Percentiles rank a stretch among this genome's conserved stretches.
Conservation (phyloP, 2,888 invertebrate genomes). For the Glyphotaelius pellucidus region DNA sequence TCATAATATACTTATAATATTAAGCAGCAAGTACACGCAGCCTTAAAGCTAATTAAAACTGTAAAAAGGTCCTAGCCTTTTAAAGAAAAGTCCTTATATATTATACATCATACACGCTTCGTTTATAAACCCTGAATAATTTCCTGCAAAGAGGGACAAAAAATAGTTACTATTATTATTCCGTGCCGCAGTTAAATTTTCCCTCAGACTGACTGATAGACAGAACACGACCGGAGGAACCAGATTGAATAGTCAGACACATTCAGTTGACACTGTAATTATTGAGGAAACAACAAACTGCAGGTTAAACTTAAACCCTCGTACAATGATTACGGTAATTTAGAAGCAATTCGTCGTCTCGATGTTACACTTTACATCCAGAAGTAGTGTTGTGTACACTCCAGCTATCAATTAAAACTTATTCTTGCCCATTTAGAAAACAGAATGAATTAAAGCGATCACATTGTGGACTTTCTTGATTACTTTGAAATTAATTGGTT, state of each 20-base stretch:
- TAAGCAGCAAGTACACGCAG: no score
- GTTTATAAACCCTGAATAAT: neutral
- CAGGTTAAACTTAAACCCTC: constrained; percentile 14
- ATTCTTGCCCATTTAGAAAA: neutral
- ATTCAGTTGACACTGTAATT: constrained; percentile 43
- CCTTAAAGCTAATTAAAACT: neutral
- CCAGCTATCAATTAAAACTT: neutral
- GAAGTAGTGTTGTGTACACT: neutral
- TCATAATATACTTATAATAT: neutral
- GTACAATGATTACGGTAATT: constrained; percentile 38
- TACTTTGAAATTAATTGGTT: neutral
- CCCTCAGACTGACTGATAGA: constrained; percentile 25
- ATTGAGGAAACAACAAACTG: constrained; percentile 12
- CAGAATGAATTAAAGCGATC: neutral
- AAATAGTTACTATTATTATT: constrained; percentile 1
- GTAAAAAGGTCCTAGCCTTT: neutral
- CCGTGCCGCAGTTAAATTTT: neutral
- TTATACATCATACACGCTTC: neutral
- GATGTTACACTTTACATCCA: neutral
- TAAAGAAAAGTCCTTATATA: neutral
- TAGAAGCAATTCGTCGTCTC: constrained; percentile 12
- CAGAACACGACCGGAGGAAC: constrained; percentile 14
- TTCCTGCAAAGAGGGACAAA: neutral
- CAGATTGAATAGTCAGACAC: constrained; percentile 27
- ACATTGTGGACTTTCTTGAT: neutral